phyloP scores from a whole-genome alignment of 2,888 invertebrate species.

The Synergus umbraculus region DNA sequence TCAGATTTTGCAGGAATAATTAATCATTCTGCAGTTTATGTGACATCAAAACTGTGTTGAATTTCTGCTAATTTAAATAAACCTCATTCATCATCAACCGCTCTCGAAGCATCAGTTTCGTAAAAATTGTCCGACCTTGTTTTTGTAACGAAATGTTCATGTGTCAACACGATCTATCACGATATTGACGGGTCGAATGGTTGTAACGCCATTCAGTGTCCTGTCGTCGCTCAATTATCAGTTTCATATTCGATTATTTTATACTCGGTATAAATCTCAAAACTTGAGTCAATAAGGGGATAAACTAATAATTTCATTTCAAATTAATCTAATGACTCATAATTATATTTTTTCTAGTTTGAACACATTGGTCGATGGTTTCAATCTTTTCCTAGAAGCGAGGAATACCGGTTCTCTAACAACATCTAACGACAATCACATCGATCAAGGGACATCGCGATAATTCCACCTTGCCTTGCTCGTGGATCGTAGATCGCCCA shows the following conservation, averaged over 20 bases:
- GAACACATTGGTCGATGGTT: slow-evolving; percentile 46
- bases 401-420: slow-evolving; percentile 73
- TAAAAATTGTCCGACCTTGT: slow-evolving; percentile 3
- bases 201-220: no score
- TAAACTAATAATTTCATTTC: no score
- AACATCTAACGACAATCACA: slow-evolving; percentile 75
- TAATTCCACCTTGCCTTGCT: slow-evolving; percentile 70
- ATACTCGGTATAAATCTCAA: no score
- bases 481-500: slow-evolving; percentile 58
- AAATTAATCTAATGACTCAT: no score
- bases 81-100: slow-evolving; percentile 19
- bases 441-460: slow-evolving; percentile 75
- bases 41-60: slow-evolving; percentile 1
- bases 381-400: slow-evolving; percentile 61
- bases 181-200: no score
- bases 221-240: no score
- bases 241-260: no score
- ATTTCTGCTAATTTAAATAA: slow-evolving; percentile 29
- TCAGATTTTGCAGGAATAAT: no score
- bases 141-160: neutral
- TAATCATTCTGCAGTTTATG: no score
- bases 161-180: no score
- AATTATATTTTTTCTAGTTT: neutral
- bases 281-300: no score
- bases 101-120: slow-evolving; percentile 19